Percentiles rank a stretch among this genome's conserved stretches.
Conservation (phyloP, 2,797 vertebrate species). For the Mallotus villosus region DNA sequence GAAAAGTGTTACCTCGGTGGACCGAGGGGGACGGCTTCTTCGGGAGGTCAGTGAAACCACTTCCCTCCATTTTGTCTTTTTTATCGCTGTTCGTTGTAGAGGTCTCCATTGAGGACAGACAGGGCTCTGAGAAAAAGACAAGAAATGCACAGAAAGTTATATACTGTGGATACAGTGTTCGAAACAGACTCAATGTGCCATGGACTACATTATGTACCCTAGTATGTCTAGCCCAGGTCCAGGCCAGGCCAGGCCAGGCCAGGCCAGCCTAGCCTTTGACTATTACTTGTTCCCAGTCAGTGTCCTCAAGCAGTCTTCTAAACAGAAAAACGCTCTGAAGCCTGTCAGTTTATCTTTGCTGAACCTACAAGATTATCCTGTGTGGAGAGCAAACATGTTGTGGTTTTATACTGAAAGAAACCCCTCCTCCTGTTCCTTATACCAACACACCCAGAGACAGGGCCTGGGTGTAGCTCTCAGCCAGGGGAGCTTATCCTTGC, state of each 20-base stretch:
- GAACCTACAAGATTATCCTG: slow-evolving; percentile 14
- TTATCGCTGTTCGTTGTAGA: slow-evolving; percentile 75
- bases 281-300: background rate
- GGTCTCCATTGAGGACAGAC: slow-evolving; percentile 77
- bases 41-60: slow-evolving; percentile 73
- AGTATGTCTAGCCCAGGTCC: background rate
- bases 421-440: background rate
- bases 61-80: slow-evolving; percentile 81
- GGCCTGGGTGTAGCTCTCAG: background rate
- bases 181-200: background rate
- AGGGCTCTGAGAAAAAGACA: slow-evolving; percentile 10
- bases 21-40: slow-evolving; percentile 81
- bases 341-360: slow-evolving; percentile 12
- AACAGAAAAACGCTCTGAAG: background rate
- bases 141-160: background rate
- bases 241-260: background rate
- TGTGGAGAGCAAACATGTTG: slow-evolving; percentile 10
- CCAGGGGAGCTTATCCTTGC: slow-evolving; percentile 17
- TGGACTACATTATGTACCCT: background rate
- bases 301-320: background rate
- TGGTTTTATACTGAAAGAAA: background rate
- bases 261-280: background rate
- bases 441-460: background rate
- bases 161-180: too few relatives aligned
- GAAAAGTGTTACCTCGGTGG: slow-evolving; percentile 62